Evolutionary conservation across 2,113 vertebrate species (phyloP), one percentile per base, ranked within the genome.

Genomic region (Anser brachyrhynchus): DNA sequence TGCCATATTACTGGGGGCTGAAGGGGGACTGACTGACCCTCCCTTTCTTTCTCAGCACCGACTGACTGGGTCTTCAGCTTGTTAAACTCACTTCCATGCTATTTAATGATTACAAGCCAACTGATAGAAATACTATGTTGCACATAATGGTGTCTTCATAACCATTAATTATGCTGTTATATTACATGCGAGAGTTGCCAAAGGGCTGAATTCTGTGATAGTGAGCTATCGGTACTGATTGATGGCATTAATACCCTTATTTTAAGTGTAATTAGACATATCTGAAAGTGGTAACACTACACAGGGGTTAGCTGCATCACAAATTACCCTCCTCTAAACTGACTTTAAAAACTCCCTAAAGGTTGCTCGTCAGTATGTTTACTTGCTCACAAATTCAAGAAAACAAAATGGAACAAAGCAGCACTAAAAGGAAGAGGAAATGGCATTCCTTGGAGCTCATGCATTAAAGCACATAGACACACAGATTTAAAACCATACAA

Each of bases 241-340:
- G 84, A 93, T 90, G 89, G 64, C 80, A 87, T 89, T 87, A 90
- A 81, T 92, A 89, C 55, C 52, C 44, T 80, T 84, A 90, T 74
- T 80, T 90, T 84, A 83, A 90, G 51, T 83, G 43, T 61, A 83
- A 96, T 90, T 85, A 94, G 92, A 90, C 71, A 70, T 82, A 76
- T 77, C 81, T 90, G 54, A 93, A 96, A 92, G 64, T 28, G 65
- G 44, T 77, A 67, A 62, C 59, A 52, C 71, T 51, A 43, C 4
- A 14, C 26, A 74, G 35, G 26, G 35, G 61, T 74, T 90, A 80
- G 73, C 67, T 89, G 61, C 55, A 54, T 81, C 90, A 89, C 57
- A 95, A 91, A 95, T 85, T 86, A 93, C 62, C 61, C 86, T 90
- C 21, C 72, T 75, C 43, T 76, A 81, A 93, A 71, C 11, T 11